These are phyloP conservation scores for Anseranas semipalmata DNA, from an alignment of 2,113 vertebrate genomes.

Conservation along the genomic window DNA sequence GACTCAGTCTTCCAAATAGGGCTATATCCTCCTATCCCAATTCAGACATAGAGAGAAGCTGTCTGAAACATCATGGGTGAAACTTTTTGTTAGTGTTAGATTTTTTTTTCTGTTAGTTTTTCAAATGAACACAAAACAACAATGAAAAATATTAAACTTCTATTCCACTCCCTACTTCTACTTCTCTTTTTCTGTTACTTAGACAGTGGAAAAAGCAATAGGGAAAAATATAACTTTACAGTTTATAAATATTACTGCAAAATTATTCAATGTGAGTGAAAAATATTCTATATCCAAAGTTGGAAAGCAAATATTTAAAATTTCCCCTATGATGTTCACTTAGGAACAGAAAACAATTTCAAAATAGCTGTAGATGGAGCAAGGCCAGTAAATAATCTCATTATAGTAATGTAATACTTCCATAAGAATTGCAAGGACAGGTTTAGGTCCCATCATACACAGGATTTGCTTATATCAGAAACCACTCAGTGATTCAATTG, in stretches of 20 bases:
- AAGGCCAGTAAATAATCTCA: background rate
- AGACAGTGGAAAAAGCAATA: background rate
- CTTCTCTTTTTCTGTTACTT: background rate
- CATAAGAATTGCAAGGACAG: background rate
- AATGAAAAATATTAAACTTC: background rate
- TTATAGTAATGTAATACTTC: background rate
- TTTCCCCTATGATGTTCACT: background rate
- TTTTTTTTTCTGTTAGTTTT: fast-evolving
- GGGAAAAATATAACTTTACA: background rate
- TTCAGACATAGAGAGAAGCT: background rate
- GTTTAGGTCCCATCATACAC: background rate
- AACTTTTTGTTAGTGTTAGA: background rate
- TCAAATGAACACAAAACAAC: background rate
- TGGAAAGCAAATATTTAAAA: background rate
- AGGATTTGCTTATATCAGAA: background rate
- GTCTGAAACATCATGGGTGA: background rate
- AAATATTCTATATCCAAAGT: background rate
- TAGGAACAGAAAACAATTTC: background rate
- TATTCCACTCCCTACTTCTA: background rate
- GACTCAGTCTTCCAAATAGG: background rate
- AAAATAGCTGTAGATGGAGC: background rate
- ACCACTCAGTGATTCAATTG: background rate
- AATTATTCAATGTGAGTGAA: background rate
- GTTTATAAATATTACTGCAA: background rate
- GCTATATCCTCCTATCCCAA: background rate